phyloP scores from a whole-genome alignment of 2,113 vertebrate genomes.

The Cryptotis parvus region DNA sequence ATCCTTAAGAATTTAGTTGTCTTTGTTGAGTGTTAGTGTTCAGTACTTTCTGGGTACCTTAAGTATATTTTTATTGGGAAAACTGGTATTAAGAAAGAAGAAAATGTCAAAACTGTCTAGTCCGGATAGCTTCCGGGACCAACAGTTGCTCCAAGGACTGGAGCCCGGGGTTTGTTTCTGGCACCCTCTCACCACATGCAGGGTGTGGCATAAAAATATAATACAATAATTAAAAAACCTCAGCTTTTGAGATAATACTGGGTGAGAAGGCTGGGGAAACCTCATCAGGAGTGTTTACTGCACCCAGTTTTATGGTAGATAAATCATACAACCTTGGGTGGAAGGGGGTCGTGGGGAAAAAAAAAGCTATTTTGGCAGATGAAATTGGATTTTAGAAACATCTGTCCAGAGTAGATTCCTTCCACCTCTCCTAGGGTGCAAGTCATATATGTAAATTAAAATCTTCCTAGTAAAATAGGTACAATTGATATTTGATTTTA shows the following conservation, averaged over 20 bases:
- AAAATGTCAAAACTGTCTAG: background rate
- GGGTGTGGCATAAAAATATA: no score
- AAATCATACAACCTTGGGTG: background rate
- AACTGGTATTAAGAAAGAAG: background rate
- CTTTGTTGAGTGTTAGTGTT: conserved; percentile 1
- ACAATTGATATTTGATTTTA: no score
- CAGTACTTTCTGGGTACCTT: background rate
- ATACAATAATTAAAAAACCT: no score
- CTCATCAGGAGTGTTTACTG: background rate
- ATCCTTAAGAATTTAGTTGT: background rate
- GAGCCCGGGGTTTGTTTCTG: no score
- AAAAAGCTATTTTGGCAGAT: background rate
- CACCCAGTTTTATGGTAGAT: background rate
- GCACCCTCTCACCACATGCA: no score
- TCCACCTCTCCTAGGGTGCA: background rate
- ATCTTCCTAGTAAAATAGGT: background rate
- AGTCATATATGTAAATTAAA: background rate
- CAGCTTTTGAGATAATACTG: background rate
- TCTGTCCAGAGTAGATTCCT: background rate
- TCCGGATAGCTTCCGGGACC: no score
- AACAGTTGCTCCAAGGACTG: no score
- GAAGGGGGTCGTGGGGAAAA: no score
- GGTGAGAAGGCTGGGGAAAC: background rate
- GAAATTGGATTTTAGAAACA: background rate
- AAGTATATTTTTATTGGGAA: conserved; percentile 15